Evolutionary conservation across 2,888 invertebrate species (phyloP).

Genomic region (Tetheella fluctuosa): DNA sequence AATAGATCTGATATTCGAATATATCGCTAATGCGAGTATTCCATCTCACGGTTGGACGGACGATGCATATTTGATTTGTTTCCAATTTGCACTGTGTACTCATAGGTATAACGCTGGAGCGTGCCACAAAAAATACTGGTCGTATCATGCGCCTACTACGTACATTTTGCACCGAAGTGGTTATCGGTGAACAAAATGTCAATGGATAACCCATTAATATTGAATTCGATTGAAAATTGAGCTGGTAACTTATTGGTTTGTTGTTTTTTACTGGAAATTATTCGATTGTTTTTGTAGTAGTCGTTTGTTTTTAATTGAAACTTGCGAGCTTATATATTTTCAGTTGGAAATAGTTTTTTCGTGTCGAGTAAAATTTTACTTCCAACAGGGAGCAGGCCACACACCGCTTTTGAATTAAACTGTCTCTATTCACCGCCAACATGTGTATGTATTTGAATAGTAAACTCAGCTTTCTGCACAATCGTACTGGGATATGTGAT

Average conservation of each 20-base stretch:
- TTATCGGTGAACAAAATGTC: constrained; percentile 25
- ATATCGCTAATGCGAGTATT: constrained; percentile 72
- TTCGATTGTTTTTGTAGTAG: constrained; percentile 13
- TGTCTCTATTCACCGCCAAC: constrained; percentile 3
- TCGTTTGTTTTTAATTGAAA: background rate
- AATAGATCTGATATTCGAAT: constrained; percentile 61
- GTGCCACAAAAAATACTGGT: constrained; percentile 62
- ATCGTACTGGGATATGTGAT: constrained; percentile 16
- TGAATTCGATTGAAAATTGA: constrained; percentile 38
- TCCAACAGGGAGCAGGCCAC: background rate
- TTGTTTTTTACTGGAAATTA: constrained; percentile 23
- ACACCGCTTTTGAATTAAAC: constrained; percentile 1
- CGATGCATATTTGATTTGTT: constrained; percentile 82
- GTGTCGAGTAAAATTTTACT: background rate
- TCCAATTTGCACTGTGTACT: constrained; percentile 70
- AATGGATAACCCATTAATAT: constrained; percentile 35
- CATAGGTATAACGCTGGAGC: constrained; percentile 37
- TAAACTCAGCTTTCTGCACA: constrained; percentile 14
- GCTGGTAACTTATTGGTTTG: constrained; percentile 28
- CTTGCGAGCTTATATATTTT: background rate
- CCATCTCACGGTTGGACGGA: constrained; percentile 75
- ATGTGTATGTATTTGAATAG: constrained; percentile 1
- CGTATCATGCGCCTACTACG: constrained; percentile 42
- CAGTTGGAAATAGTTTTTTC: background rate
- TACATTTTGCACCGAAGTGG: constrained; percentile 34